phyloP scores from a whole-genome alignment of 2,888 invertebrate species.

The Aplocera efformata region DNA sequence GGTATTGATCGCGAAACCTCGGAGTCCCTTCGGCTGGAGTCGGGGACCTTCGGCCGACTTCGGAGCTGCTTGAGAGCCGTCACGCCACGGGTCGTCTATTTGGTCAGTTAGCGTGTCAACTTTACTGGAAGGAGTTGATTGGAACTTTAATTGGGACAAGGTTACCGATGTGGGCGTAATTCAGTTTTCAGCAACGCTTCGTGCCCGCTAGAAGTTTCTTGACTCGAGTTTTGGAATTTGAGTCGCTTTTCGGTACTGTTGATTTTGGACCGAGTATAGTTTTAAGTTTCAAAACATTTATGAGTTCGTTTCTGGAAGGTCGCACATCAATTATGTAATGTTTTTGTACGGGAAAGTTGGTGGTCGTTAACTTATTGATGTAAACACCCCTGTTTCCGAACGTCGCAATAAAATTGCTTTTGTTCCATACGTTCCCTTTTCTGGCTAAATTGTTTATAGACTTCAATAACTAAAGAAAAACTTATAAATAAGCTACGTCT shows the following conservation, averaged over 20 bases:
- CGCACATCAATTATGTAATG: not conserved
- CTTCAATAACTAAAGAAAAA: too few species aligned
- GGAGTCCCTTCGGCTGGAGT: constrained; percentile 61
- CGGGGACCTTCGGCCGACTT: constrained; percentile 63
- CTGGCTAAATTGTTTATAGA: too few species aligned
- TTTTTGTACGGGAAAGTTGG: constrained; percentile 6
- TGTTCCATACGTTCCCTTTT: too few species aligned
- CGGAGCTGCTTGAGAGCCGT: constrained; percentile 62
- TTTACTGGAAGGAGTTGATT: constrained; percentile 65
- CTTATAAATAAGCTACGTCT: too few species aligned
- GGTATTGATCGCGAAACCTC: constrained; percentile 73
- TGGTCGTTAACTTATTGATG: constrained; percentile 7
- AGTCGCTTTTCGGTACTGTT: constrained; percentile 12
- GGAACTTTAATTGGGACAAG: constrained; percentile 76
- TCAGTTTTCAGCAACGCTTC: constrained; percentile 40
- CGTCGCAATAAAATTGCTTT: too few species aligned
- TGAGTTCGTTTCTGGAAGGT: not conserved
- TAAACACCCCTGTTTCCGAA: constrained; percentile 1
- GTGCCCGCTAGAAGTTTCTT: constrained; percentile 32
- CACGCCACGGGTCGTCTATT: constrained; percentile 48
- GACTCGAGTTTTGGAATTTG: constrained; percentile 21
- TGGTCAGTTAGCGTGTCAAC: constrained; percentile 72
- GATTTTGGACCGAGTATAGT: constrained; percentile 4
- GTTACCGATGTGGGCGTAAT: constrained; percentile 53
- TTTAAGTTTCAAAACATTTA: not conserved